Conservation (phyloP, 2,113 vertebrate genomes). For the Elaphurus davidianus region DNA sequence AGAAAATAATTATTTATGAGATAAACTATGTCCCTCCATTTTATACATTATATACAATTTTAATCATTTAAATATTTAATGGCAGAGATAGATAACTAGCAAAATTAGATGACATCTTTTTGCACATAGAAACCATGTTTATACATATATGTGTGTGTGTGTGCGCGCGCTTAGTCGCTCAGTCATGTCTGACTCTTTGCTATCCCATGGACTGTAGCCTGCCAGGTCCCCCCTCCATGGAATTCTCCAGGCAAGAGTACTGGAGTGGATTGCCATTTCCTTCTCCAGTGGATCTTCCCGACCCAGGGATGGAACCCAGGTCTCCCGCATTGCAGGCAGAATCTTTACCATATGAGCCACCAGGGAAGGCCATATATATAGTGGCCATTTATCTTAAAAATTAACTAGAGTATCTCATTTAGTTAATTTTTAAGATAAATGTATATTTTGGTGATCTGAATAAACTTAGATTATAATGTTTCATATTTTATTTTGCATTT, state of each 20-base stretch:
- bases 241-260: not conserved
- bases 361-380: not conserved
- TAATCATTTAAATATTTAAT: slow-evolving; percentile 47
- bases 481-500: not conserved
- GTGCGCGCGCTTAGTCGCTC: rapidly evolving
- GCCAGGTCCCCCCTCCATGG: not conserved
- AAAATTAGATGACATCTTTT: slow-evolving; percentile 36
- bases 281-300: not conserved
- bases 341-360: not conserved
- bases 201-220: not conserved
- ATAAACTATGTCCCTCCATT: slow-evolving; percentile 54
- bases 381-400: not conserved
- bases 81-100: slow-evolving; percentile 6
- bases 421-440: not conserved
- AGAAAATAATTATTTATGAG: slow-evolving; percentile 65
- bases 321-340: not conserved
- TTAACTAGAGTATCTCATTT: not conserved
- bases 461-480: not conserved
- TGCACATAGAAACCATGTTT: not conserved
- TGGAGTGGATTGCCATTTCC: not conserved
- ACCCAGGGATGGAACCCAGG: not conserved
- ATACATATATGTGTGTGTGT: not conserved
- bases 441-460: not conserved
- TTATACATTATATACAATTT: slow-evolving; percentile 47
- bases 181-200: not conserved